Evolutionary conservation across 2,888 invertebrate species (phyloP), one percentile per base, ranked within the genome.

Genomic region (Steromphala cineraria): DNA sequence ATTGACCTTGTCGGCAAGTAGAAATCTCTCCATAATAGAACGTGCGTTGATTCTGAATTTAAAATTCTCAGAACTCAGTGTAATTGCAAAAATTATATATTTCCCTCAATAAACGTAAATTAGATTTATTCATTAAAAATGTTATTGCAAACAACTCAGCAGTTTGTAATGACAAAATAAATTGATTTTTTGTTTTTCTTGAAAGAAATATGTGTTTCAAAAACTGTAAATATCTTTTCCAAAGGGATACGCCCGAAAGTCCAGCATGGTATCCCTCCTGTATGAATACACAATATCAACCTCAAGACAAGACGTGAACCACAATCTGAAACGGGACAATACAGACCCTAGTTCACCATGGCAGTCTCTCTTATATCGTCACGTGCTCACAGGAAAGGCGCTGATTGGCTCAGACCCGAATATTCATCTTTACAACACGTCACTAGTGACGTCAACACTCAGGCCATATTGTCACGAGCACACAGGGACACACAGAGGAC

Each of bases 291-390:
- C 79, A 53, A 67, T 15, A 28, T n/a, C n/a, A 46, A 71, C 2
- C 13, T 0, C n/a, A 71, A 53, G 31, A 24, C 52, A 53, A 8
- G 8, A 17, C 8, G 15, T n/a, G 55, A 31, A 19, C 24, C 31
- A 7, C 71, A 28, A 53, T n/a, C 15, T 13, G 2, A 24, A 24
- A 5, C 17, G 2, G 1, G 24, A 19, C 24, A 53, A 67, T 8
- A 17, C 28, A 13, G 36, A 67, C 2, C 53, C 71, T 19, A 71
- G 53, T 53, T 79, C 67, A 4, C 79, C 79, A 5, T 79, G 79
- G 79, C 67, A 79, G 31, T 71, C 79, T n/a, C 67, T 79, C 3
- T 46, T 79, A 17, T 67, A 79, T 53, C 46, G 71, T 46, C 67
- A 79, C 31, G 67, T 79, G 36, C 19, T 79, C 19, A 46, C 56